Evolutionary conservation across 2,888 invertebrate species (phyloP).

Genomic region (Tinea pellionella): DNA sequence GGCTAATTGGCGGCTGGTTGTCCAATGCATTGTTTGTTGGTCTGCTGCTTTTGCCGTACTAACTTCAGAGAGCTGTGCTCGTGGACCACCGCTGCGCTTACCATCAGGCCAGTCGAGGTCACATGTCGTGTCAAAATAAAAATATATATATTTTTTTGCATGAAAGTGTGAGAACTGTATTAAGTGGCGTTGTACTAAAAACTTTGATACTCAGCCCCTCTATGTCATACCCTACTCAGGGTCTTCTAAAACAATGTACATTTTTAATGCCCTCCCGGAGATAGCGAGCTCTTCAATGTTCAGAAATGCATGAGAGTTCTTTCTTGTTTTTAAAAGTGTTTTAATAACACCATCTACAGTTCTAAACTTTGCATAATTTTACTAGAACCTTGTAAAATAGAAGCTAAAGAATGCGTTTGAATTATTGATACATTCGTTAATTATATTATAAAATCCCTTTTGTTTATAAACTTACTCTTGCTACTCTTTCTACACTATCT

Average conservation of each 20-base stretch:
- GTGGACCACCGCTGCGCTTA: too few species aligned
- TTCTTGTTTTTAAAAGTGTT: conserved; percentile 25
- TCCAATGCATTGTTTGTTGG: too few species aligned
- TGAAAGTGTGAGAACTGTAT: neutral
- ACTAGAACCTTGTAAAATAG: neutral
- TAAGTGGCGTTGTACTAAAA: conserved; percentile 25
- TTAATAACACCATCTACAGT: conserved; percentile 35
- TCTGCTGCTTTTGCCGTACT: too few species aligned
- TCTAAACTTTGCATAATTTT: neutral
- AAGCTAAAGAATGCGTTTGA: neutral
- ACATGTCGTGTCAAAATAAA: too few species aligned
- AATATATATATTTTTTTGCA: too few species aligned
- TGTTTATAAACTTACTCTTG: too few species aligned
- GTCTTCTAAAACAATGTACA: conserved; percentile 31
- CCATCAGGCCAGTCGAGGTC: too few species aligned
- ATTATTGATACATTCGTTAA: too few species aligned
- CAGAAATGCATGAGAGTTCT: conserved; percentile 21
- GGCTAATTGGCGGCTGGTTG: too few species aligned
- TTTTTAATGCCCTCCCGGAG: conserved; percentile 34
- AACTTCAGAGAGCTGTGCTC: too few species aligned
- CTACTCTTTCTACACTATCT: too few species aligned
- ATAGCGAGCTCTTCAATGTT: conserved; percentile 7
- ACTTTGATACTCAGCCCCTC: conserved; percentile 26
- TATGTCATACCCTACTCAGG: conserved; percentile 25
- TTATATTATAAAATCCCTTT: too few species aligned